These are phyloP conservation scores for Drosophila yooni DNA, from an alignment of 2,888 invertebrate genomes.

Conservation along the genomic window DNA sequence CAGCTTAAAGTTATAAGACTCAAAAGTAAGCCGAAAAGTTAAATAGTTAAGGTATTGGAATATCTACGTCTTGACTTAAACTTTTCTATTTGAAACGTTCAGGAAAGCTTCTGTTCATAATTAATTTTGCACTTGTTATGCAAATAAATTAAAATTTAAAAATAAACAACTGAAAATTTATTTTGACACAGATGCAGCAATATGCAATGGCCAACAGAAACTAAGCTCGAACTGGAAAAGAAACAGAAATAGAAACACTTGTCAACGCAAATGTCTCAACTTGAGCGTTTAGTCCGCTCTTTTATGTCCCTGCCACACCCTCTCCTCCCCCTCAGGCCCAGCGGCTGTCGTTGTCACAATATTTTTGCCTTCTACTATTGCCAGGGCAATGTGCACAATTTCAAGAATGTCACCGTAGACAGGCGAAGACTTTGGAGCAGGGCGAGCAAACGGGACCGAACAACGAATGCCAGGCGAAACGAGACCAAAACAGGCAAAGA, in stretches of 20 bases:
- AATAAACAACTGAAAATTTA: neutral
- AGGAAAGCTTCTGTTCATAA: neutral
- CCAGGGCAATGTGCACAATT: slow-evolving; percentile 66
- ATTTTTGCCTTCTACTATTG: slow-evolving; percentile 35
- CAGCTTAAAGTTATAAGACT: neutral
- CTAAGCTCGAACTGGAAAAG: neutral
- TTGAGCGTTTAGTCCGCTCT: slow-evolving; percentile 35
- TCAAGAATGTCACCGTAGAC: slow-evolving; percentile 70
- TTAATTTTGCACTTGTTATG: neutral
- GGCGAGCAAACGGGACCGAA: slow-evolving; percentile 16
- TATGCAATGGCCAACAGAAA: neutral
- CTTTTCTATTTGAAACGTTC: neutral
- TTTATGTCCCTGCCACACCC: neutral
- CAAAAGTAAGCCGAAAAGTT: neutral
- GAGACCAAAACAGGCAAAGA: slow-evolving; percentile 54
- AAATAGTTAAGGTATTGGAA: neutral
- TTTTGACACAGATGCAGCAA: neutral
- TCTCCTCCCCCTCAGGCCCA: neutral
- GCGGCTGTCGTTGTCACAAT: slow-evolving; percentile 39
- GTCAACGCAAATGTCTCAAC: slow-evolving; percentile 79
- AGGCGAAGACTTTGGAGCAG: slow-evolving; percentile 49
- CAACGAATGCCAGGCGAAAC: slow-evolving; percentile 28
- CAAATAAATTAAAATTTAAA: neutral
- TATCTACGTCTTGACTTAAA: neutral
- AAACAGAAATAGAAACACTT: slow-evolving; percentile 57